Conservation (phyloP, 2,888 invertebrate species). For the Galerucella pusilla region DNA sequence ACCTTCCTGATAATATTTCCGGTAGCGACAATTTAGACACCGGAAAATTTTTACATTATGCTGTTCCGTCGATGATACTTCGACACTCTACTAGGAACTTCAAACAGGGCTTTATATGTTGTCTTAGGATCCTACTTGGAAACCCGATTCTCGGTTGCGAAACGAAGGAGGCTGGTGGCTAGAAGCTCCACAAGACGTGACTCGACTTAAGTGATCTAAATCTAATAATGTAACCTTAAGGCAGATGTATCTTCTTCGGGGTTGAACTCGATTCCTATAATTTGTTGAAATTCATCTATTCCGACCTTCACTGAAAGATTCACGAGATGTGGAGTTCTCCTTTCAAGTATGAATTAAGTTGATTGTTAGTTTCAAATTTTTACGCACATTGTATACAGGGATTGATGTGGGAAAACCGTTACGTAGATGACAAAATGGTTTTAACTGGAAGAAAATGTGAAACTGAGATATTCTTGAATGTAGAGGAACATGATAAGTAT, state of each 20-base stretch:
- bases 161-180: conserved; percentile 57
- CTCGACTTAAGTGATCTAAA: conserved; percentile 56
- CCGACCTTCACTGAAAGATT: neutral
- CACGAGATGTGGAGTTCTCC: neutral
- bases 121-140: conserved; percentile 56
- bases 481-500: too few species aligned
- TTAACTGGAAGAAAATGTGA: too few species aligned
- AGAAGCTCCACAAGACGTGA: conserved; percentile 57
- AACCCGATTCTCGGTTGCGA: conserved; percentile 57
- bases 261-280: conserved; percentile 12
- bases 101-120: conserved; percentile 52
- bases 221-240: conserved; percentile 56
- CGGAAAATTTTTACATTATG: conserved; percentile 3
- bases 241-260: conserved; percentile 44
- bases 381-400: neutral
- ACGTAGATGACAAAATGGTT: too few species aligned
- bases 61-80: neutral
- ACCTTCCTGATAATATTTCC: too few species aligned
- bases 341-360: neutral
- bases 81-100: conserved; percentile 29
- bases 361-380: neutral
- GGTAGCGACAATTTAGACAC: conserved; percentile 3
- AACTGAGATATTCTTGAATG: too few species aligned
- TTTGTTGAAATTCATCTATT: neutral
- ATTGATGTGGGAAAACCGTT: neutral